Percentiles rank a stretch among this genome's conserved stretches.
Evolutionary conservation across 2,113 vertebrate species (phyloP).

Genomic region (Gobio gobio): DNA sequence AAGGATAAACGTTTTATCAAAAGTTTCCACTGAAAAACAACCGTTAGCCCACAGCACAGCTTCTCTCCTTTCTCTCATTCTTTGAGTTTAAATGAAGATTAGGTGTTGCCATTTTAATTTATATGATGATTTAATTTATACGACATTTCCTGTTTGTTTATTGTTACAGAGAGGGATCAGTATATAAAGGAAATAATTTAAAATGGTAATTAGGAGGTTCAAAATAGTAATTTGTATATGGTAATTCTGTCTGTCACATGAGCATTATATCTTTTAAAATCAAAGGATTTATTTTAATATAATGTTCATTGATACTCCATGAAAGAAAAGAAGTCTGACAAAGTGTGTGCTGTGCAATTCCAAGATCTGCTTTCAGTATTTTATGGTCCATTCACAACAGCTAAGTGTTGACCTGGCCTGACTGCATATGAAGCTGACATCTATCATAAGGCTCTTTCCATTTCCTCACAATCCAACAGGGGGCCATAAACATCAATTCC

Average conservation of each 20-base stretch:
- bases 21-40: conserved; percentile 29
- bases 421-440: conserved; percentile 42
- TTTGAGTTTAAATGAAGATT: conserved; percentile 24
- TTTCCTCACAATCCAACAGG: conserved; percentile 54
- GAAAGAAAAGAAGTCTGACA: background rate
- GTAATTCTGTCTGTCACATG: background rate
- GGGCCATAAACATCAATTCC: conserved; percentile 64
- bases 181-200: background rate
- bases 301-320: background rate
- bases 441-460: conserved; percentile 33
- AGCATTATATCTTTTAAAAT: conserved; percentile 1
- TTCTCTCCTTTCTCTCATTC: background rate
- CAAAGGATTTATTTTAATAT: background rate
- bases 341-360: background rate
- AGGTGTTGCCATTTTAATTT: conserved; percentile 24
- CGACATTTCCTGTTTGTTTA: conserved; percentile 33
- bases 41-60: conserved; percentile 3
- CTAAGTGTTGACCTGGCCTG: conserved; percentile 1
- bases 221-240: too few relatives aligned
- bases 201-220: background rate
- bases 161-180: background rate
- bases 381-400: background rate
- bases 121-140: background rate
- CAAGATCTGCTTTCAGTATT: background rate
- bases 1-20: conserved; percentile 24